Base-by-base conservation (phyloP, 2,888 invertebrate genomes). In the Seira ritae region DNA sequence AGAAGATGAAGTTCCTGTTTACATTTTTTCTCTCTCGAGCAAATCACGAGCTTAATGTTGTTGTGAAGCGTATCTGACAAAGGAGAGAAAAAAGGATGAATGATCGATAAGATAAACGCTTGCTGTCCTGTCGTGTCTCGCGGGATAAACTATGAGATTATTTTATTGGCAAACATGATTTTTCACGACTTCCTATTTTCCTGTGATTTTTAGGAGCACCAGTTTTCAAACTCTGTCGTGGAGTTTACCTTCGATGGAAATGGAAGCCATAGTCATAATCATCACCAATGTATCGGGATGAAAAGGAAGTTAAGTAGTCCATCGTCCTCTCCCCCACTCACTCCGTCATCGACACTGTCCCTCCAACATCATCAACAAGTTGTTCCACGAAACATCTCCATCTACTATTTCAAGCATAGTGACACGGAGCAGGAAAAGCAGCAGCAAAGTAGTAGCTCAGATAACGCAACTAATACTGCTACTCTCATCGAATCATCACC, bases 371-470 rank as follows among this genome's bases (percentile, higher is more conserved):
- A 70, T 75, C 82, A 80, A 85, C 84, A 85, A 84, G 86, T 80
- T 78, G 81, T 86, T 72, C 86, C 81, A 50, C 84, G 82, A 74
- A 89, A 89, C 81, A 87, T 89, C 87, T 88, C 89, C 87, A 89
- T 87, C 85, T 89, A 88, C 89, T 89, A 89, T 89, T 89, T 89
- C 87, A 89, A 89, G 79, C 89, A 89, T 88, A 89, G 89, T 87
- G 89, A 89, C 84, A 87, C 88, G 86, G 88, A 89, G 88, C 83
- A 85, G 24, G 89, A 88, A 80, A 69, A 69, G 55, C 75, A 73
- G 42, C 74, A 66, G 60, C 23, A 31, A 19, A 73, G 42, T 72
- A 73, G 65, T 62, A 71, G 65, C 31, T 60, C 42, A 4, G 31
- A 8, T 31, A 31, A 8, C 8, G 31, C 31, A 2, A 31, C 3